Percentiles rank a stretch among this genome's conserved stretches.
Conservation (phyloP, 2,888 invertebrate genomes). For the Leptinotarsa tumamoca region DNA sequence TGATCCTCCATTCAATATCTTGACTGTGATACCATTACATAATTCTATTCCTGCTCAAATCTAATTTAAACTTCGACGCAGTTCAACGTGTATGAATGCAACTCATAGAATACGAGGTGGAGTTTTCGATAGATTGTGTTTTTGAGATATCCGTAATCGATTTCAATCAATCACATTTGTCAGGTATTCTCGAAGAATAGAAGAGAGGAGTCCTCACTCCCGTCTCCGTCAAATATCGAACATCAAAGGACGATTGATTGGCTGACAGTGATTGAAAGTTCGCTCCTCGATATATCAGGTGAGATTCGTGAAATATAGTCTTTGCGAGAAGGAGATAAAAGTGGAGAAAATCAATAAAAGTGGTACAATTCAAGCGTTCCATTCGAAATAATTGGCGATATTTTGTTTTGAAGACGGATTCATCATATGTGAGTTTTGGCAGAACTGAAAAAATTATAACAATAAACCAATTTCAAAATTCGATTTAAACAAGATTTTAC, state of each 20-base stretch:
- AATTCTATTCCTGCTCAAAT: slow-evolving; percentile 1
- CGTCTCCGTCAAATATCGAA: slow-evolving; percentile 58
- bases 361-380: not conserved
- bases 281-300: slow-evolving; percentile 57
- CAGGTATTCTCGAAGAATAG: slow-evolving; percentile 60
- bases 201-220: slow-evolving; percentile 49
- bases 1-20: not conserved
- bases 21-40: not conserved
- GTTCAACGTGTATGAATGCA: slow-evolving; percentile 11
- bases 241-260: slow-evolving; percentile 64
- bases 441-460: too few relatives aligned
- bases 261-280: slow-evolving; percentile 65
- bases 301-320: slow-evolving; percentile 34
- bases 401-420: not conserved
- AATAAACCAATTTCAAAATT: too few relatives aligned
- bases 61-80: slow-evolving; percentile 15
- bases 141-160: slow-evolving; percentile 57
- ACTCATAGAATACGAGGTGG: slow-evolving; percentile 32
- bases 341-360: not conserved
- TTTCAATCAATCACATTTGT: slow-evolving; percentile 65
- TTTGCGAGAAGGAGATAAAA: slow-evolving; percentile 27
- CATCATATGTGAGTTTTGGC: not conserved
- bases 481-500: too few relatives aligned
- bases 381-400: not conserved
- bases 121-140: slow-evolving; percentile 41